phyloP scores from a whole-genome alignment of 2,797 vertebrate genomes.

The Arrhamphus sclerolepis region DNA sequence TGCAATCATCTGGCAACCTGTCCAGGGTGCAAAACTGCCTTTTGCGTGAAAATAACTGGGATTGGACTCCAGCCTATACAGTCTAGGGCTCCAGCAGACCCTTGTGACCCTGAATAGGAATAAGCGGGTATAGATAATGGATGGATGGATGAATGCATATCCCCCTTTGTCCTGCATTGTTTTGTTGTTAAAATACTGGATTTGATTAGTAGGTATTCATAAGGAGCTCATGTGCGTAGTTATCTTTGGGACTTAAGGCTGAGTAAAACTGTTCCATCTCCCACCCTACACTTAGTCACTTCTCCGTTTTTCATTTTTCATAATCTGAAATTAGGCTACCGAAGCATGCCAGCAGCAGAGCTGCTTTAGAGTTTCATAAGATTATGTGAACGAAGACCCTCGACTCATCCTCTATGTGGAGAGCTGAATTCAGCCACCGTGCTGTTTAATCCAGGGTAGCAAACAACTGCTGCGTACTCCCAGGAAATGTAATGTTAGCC shows the following conservation, averaged over 20 bases:
- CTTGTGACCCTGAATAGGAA: too few relatives aligned
- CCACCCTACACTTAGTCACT: conserved; percentile 10
- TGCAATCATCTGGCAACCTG: too few relatives aligned
- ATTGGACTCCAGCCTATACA: too few relatives aligned
- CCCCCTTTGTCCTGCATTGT: background rate
- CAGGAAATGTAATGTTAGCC: conserved; percentile 27
- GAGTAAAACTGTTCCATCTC: conserved; percentile 10
- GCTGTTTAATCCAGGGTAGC: conserved; percentile 27
- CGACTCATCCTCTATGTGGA: conserved; percentile 29
- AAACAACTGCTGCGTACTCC: conserved; percentile 24
- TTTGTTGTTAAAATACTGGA: too few relatives aligned
- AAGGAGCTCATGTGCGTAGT: background rate
- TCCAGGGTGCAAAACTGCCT: too few relatives aligned
- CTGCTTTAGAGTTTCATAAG: conserved; percentile 50
- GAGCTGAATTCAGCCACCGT: conserved; percentile 34
- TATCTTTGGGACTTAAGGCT: conserved; percentile 10
- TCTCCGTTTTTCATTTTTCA: conserved; percentile 29
- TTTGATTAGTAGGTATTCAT: too few relatives aligned
- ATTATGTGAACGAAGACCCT: conserved; percentile 43
- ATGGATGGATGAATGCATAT: background rate
- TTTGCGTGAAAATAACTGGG: too few relatives aligned
- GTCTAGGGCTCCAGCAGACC: too few relatives aligned
- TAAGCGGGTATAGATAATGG: too few relatives aligned
- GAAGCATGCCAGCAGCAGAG: conserved; percentile 43
- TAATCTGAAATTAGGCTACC: conserved; percentile 41